Conservation (phyloP, 1,140 invertebrate genomes). For the Matsumurasca onukii region DNA sequence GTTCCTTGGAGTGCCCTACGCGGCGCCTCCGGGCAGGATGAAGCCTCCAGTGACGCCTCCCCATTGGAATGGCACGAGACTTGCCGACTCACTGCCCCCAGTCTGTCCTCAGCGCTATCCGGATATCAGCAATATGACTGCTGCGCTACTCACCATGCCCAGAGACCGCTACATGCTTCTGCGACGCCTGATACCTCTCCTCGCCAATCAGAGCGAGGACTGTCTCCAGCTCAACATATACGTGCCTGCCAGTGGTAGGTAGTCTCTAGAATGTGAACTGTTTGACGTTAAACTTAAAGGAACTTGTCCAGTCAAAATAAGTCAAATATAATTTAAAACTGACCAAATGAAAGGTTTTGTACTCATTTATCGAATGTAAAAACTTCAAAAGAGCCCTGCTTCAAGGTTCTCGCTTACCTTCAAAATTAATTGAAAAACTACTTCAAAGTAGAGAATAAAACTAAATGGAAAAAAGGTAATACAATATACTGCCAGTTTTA, state of each 20-base stretch:
- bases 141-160: constrained; percentile 68
- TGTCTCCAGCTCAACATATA: constrained; percentile 89
- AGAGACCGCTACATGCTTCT: constrained; percentile 59
- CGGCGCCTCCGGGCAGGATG: constrained; percentile 73
- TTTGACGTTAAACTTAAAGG: too few relatives aligned
- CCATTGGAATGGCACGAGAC: constrained; percentile 68
- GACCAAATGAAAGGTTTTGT: too few relatives aligned
- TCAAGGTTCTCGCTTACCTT: too few relatives aligned
- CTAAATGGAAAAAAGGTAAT: too few relatives aligned
- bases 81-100: constrained; percentile 72
- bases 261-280: too few relatives aligned
- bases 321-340: too few relatives aligned
- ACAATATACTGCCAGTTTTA: too few relatives aligned
- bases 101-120: constrained; percentile 70
- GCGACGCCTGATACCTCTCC: constrained; percentile 60
- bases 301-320: too few relatives aligned
- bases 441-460: too few relatives aligned
- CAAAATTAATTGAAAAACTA: too few relatives aligned
- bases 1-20: constrained; percentile 82
- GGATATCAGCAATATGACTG: constrained; percentile 50
- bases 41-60: constrained; percentile 65
- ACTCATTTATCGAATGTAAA: too few relatives aligned
- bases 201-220: constrained; percentile 84
- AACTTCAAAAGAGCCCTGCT: too few relatives aligned
- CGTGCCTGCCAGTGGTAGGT: constrained; percentile 77